Evolutionary conservation across 2,888 invertebrate genomes (phyloP).

Genomic region (Erannis defoliaria): DNA sequence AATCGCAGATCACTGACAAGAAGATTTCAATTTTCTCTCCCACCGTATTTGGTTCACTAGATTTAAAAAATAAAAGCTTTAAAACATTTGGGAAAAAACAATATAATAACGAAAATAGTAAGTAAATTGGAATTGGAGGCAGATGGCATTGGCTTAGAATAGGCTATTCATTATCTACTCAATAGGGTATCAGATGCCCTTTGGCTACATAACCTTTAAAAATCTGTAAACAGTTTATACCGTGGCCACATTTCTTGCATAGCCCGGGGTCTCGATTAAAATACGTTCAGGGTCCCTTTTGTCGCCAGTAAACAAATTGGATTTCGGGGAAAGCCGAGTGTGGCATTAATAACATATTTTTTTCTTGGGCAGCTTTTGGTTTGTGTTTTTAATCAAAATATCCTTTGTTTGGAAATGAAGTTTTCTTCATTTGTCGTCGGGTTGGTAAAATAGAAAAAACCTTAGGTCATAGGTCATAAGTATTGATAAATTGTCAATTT

Average conservation of each 20-base stretch:
- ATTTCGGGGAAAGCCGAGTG: conserved; percentile 3
- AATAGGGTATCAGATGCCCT: too few species aligned
- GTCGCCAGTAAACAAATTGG: conserved; percentile 8
- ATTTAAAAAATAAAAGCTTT: too few species aligned
- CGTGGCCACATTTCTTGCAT: neutral
- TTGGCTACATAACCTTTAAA: neutral
- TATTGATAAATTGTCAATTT: too few species aligned
- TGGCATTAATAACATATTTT: conserved; percentile 4
- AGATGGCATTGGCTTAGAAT: too few species aligned
- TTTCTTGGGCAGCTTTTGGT: neutral
- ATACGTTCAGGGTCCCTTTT: conserved; percentile 3
- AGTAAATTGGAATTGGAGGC: too few species aligned
- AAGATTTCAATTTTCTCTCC: too few species aligned
- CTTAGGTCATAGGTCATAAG: neutral
- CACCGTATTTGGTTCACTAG: too few species aligned
- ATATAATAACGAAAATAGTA: neutral
- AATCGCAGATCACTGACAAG: too few species aligned
- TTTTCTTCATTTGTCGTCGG: neutral
- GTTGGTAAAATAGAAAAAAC: neutral
- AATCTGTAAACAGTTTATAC: neutral
- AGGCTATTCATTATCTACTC: too few species aligned
- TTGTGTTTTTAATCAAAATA: neutral
- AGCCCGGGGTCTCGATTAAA: conserved; percentile 1
- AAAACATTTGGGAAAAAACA: too few species aligned
- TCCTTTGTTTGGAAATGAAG: neutral